These are phyloP conservation scores for Drosophila meridionalis DNA, from an alignment of 2,888 invertebrate species.

Conservation along the genomic window DNA sequence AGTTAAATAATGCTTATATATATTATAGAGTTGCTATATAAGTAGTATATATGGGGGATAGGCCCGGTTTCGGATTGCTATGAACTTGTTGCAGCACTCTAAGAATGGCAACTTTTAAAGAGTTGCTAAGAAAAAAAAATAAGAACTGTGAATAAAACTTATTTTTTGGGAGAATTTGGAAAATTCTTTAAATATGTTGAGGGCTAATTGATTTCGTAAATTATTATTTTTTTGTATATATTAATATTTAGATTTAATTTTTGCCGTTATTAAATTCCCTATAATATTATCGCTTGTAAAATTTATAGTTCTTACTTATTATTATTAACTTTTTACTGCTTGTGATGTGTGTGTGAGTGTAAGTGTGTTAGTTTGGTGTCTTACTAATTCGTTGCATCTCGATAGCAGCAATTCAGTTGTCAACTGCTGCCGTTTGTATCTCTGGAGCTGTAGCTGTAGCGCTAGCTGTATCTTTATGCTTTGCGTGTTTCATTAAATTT, in stretches of 20 bases:
- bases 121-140: conserved; percentile 4
- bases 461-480: conserved; percentile 25
- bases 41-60: conserved; percentile 25
- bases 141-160: conserved; percentile 2
- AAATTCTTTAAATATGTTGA: conserved; percentile 23
- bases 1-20: conserved; percentile 50
- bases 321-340: conserved; percentile 35
- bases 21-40: conserved; percentile 37
- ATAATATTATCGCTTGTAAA: conserved; percentile 51
- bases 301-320: conserved; percentile 28
- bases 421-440: conserved; percentile 20
- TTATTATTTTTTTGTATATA: conserved; percentile 23
- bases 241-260: conserved; percentile 26
- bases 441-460: conserved; percentile 24
- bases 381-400: conserved; percentile 73
- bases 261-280: conserved; percentile 55
- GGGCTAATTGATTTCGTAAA: conserved; percentile 56
- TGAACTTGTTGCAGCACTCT: conserved; percentile 49
- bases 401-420: conserved; percentile 46
- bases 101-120: conserved; percentile 23
- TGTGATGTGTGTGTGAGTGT: conserved; percentile 59
- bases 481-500: conserved; percentile 3
- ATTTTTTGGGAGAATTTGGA: conserved; percentile 14
- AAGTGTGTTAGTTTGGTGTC: conserved; percentile 47
- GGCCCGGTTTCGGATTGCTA: conserved; percentile 46